Conservation (phyloP, 2,113 vertebrate species). For the Halichoeres trimaculatus region DNA sequence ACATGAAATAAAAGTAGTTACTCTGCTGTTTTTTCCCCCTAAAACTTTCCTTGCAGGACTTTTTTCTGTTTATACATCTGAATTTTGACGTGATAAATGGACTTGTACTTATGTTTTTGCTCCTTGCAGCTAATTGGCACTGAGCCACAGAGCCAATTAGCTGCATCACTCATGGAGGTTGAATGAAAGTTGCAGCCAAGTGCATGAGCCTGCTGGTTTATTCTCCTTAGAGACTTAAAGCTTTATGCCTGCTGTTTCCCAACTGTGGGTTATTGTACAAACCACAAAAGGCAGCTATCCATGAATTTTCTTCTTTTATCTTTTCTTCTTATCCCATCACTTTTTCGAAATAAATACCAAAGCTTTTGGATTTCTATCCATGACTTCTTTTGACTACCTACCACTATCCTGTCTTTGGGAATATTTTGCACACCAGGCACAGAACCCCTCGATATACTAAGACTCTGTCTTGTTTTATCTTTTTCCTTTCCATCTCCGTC, state of each 20-base stretch:
- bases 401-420: conserved; percentile 26
- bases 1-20: too few species aligned
- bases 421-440: too few species aligned
- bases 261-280: conserved; percentile 1
- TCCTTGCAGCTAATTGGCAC: conserved; percentile 25
- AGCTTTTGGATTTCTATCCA: neutral
- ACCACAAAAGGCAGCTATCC: neutral
- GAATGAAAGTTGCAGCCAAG: conserved; percentile 23
- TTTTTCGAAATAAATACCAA: neutral
- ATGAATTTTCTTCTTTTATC: neutral
- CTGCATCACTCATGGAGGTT: neutral
- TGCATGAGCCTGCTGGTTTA: neutral
- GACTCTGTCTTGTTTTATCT: neutral
- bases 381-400: neutral
- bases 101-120: neutral
- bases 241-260: conserved; percentile 22
- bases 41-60: too few species aligned
- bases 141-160: conserved; percentile 4
- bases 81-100: too few species aligned
- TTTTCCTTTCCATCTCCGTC: conserved; percentile 27
- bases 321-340: neutral
- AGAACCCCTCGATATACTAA: neutral
- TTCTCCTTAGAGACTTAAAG: conserved; percentile 10
- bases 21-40: too few species aligned
- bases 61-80: too few species aligned